Percentiles rank a stretch among this genome's conserved stretches.
Evolutionary conservation across 2,797 vertebrate genomes (phyloP).

Genomic region (Lates japonicus): DNA sequence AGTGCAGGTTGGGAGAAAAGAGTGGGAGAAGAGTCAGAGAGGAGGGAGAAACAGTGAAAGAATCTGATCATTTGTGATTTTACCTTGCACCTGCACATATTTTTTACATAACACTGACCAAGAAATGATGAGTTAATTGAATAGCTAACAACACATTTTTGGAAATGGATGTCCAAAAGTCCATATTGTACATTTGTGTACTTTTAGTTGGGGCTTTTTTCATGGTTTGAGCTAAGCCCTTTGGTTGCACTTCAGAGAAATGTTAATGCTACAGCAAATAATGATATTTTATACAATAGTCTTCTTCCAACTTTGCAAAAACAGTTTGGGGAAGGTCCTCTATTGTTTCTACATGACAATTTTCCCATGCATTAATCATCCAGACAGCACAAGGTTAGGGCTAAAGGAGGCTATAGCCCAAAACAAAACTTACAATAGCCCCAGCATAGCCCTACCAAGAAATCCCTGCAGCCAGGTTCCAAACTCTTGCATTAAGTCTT

Average conservation of each 20-base stretch:
- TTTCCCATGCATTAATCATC: background rate
- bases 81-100: background rate
- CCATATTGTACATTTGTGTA: background rate
- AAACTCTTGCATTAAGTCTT: background rate
- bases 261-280: background rate
- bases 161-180: background rate
- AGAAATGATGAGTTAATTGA: background rate
- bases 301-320: background rate
- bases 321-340: background rate
- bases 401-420: background rate
- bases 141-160: background rate
- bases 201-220: background rate
- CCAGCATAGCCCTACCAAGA: background rate
- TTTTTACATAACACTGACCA: slow-evolving; percentile 22
- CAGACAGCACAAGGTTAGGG: background rate
- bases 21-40: slow-evolving; percentile 44
- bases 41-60: slow-evolving; percentile 43
- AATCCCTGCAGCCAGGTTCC: background rate
- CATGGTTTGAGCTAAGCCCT: background rate
- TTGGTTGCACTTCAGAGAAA: background rate
- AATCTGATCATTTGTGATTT: slow-evolving; percentile 46
- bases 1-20: slow-evolving; percentile 39
- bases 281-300: background rate
- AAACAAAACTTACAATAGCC: background rate
- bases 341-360: background rate